Conservation (phyloP, 2,888 invertebrate species). For the Ichneumoninae sp. region DNA sequence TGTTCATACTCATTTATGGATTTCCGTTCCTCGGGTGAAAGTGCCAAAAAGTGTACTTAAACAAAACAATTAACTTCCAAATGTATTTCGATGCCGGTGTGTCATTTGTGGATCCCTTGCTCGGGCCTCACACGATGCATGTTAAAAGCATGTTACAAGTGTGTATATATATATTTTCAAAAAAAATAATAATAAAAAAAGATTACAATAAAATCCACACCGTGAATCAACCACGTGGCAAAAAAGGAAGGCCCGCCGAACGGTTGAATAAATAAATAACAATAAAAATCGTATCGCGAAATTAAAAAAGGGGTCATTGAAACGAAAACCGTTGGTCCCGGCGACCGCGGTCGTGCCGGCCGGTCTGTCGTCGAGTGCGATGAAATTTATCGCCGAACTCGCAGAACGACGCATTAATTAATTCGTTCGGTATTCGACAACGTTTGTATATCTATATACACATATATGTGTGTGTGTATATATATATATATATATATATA, state of each 20-base stretch:
- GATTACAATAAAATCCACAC: not conserved
- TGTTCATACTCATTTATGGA: not conserved
- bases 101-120: not conserved
- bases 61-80: not conserved
- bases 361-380: conserved; percentile 35
- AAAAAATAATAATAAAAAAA: not conserved
- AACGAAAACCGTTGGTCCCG: conserved; percentile 40
- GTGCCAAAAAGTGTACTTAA: not conserved
- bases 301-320: conserved; percentile 35
- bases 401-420: conserved; percentile 60
- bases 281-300: conserved; percentile 17
- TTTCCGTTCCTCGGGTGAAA: not conserved
- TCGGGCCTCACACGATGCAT: not conserved
- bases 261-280: conserved; percentile 17
- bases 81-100: not conserved
- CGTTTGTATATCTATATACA: not conserved
- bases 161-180: not conserved
- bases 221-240: conserved; percentile 1
- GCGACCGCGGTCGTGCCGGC: conserved; percentile 36
- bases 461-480: not conserved
- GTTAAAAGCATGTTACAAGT: not conserved
- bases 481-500: not conserved
- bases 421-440: conserved; percentile 51
- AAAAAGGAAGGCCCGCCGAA: not conserved
- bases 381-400: conserved; percentile 58